These are phyloP conservation scores for Hylyphantes graminicola DNA, from an alignment of 1,140 invertebrate species.

Conservation along the genomic window DNA sequence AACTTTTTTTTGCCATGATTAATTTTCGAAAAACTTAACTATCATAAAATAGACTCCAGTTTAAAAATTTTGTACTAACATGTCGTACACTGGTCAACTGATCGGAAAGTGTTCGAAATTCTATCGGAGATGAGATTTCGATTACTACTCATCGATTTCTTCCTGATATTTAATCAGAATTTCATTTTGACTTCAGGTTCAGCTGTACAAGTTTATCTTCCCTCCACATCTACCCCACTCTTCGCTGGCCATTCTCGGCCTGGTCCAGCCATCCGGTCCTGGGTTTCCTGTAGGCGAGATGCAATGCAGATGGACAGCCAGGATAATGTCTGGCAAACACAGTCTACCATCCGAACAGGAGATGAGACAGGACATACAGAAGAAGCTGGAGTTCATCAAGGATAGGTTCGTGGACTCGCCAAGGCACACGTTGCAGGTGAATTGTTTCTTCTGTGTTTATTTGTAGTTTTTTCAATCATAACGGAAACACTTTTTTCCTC, in stretches of 20 bases:
- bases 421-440: slow-evolving; percentile 58
- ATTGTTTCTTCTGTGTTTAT: too few species aligned
- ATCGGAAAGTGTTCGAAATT: too few species aligned
- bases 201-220: slow-evolving; percentile 69
- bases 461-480: too few species aligned
- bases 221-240: slow-evolving; percentile 64
- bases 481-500: too few species aligned
- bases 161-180: too few species aligned
- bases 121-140: too few species aligned
- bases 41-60: too few species aligned
- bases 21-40: too few species aligned
- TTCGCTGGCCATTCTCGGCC: slow-evolving; percentile 57
- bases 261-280: slow-evolving; percentile 53
- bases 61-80: too few species aligned
- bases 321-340: slow-evolving; percentile 61
- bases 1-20: too few species aligned
- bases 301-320: slow-evolving; percentile 50
- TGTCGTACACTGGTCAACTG: too few species aligned
- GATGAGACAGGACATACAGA: slow-evolving; percentile 22
- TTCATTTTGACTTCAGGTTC: slow-evolving; percentile 62
- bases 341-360: slow-evolving; percentile 62
- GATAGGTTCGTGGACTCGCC: slow-evolving; percentile 64
- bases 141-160: too few species aligned
- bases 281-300: slow-evolving; percentile 54
- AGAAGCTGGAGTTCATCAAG: slow-evolving; percentile 62